A percentile compares a stretch with the other conserved stretches of the same genome.
phyloP scores from a whole-genome alignment of 2,113 vertebrate species.

The Isichthys henryi region DNA sequence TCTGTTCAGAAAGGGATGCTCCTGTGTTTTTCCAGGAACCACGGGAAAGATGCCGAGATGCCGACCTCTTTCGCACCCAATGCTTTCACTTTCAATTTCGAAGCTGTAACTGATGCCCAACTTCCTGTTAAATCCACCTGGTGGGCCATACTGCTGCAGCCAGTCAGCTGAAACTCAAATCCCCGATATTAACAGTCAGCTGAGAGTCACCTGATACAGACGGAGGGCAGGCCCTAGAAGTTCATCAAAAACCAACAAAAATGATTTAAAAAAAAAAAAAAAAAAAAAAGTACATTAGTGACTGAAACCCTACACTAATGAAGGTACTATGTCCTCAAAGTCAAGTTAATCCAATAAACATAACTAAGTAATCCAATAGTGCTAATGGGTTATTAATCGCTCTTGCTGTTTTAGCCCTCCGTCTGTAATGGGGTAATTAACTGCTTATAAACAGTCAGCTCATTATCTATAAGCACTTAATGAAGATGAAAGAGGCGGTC shows the following conservation, averaged over 20 bases:
- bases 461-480: constrained; percentile 1
- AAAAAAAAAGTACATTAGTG: background rate
- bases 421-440: background rate
- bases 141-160: background rate
- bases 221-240: background rate
- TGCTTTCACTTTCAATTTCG: background rate
- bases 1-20: background rate
- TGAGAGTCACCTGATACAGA: background rate
- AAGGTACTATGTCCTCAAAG: background rate
- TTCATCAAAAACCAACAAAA: background rate
- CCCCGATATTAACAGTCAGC: background rate
- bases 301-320: background rate
- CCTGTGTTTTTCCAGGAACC: background rate
- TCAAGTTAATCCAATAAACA: background rate
- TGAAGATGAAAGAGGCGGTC: background rate
- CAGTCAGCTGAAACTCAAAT: background rate
- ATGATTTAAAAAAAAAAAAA: background rate
- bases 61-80: background rate
- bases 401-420: background rate
- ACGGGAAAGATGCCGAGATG: background rate
- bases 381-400: background rate
- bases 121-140: background rate
- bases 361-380: background rate
- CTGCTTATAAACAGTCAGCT: constrained; percentile 8
- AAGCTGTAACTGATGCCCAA: background rate